A percentile compares a stretch with the other conserved stretches of the same genome.
Evolutionary conservation across 2,113 vertebrate species (phyloP).

Genomic region (Columba janthina): DNA sequence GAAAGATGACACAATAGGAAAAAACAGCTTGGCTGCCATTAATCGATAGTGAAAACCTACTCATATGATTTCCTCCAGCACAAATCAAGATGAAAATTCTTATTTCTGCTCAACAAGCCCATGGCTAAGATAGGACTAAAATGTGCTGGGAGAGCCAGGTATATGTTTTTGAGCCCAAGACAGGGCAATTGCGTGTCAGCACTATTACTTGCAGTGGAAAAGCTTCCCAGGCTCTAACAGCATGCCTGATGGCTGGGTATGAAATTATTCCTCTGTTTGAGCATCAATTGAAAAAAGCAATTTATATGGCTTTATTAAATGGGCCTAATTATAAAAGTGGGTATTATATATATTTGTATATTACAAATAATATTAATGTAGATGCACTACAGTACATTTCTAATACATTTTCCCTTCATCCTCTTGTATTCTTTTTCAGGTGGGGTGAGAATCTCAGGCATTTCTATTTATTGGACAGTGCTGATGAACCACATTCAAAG

Average conservation of each 20-base stretch:
- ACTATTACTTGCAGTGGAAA: neutral
- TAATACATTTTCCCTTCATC: neutral
- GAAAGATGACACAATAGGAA: neutral
- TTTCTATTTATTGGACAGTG: neutral
- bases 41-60: neutral
- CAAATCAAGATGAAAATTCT: neutral
- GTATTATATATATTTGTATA: neutral
- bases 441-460: neutral
- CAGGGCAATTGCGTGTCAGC: neutral
- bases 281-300: neutral
- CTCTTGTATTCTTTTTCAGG: neutral
- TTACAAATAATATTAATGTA: neutral
- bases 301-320: neutral
- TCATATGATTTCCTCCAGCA: neutral
- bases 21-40: neutral
- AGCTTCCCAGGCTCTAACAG: neutral
- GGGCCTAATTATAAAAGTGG: neutral
- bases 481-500: neutral
- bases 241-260: accelerated
- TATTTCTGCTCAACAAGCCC: neutral
- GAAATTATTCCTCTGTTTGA: neutral
- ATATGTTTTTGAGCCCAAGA: neutral
- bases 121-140: neutral
- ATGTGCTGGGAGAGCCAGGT: neutral
- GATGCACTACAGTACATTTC: neutral